Evolutionary conservation across 2,888 invertebrate genomes (phyloP), one percentile per base, ranked within the genome.

Genomic region (Drosophila mercatorum): DNA sequence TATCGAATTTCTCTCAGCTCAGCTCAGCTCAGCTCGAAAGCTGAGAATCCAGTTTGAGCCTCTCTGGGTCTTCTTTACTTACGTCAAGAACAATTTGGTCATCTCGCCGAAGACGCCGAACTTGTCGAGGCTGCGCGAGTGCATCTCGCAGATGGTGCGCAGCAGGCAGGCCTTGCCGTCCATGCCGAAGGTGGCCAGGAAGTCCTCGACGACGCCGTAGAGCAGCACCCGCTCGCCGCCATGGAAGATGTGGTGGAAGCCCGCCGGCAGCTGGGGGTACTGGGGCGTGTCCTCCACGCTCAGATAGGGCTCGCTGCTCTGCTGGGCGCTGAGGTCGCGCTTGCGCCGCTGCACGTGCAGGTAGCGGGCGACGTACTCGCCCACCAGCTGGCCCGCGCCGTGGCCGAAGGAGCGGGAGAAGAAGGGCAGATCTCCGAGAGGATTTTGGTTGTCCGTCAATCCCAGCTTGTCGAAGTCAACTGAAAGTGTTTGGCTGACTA

Each of bases 371-470:
- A 97, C 95, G 89, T 97, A 97, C 83, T 96, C 95, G 0, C 96
- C 95, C 74, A 93, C 75, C 83, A 92, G 83, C 63, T 95, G 94
- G 0, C 96, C 95, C 0, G 96, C 96, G 10, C 95, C 94, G 78
- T 95, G 94, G 5, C 97, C 96, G 94, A 97, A 95, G 5, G 96
- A 96, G 72, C 97, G 93, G 1, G 96, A 95, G 78, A 97, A 94
- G 5, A 96, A 93, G 0, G 96, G 96, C 64, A 97, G 92, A 51
- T 95, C 95, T 17, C 97, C 97, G 88, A 96, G 95, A 0, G 97
- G 97, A 93, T 97, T 97, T 91, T 97, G 96, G 91, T 97, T 97
- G 91, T 97, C 97, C n/a, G 97, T 97, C 81, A 97, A 92, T 14
- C 97, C 97, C 77, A 97, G 93, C 92, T 96, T 96, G 92, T 97